phyloP scores from a whole-genome alignment of 2,888 invertebrate genomes.

The Bombylius discolor region DNA sequence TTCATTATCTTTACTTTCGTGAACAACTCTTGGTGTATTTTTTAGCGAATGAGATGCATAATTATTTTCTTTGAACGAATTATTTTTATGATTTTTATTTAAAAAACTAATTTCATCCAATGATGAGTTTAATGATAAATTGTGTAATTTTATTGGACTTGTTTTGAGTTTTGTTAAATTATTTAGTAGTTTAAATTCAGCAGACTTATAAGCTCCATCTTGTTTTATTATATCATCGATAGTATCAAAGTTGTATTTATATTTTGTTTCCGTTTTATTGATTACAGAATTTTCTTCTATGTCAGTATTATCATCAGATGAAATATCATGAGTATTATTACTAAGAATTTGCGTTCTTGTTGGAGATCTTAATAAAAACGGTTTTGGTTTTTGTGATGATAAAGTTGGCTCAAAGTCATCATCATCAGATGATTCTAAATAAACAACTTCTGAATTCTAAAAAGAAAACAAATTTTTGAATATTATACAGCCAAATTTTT shows the following conservation, averaged over 20 bases:
- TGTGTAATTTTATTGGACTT: background rate
- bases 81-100: no score
- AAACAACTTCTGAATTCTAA: background rate
- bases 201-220: constrained; percentile 23
- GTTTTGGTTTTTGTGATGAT: background rate
- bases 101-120: no score
- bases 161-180: constrained; percentile 22
- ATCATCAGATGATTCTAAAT: background rate
- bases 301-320: background rate
- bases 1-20: no score
- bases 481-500: no score
- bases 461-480: background rate
- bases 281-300: no score
- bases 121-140: background rate
- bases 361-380: background rate
- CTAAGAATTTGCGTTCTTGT: background rate
- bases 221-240: constrained; percentile 22
- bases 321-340: background rate
- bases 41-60: no score
- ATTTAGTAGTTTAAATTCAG: constrained; percentile 23
- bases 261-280: background rate
- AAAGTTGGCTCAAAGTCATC: background rate
- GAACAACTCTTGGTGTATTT: no score
- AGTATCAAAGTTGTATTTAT: constrained; percentile 22
- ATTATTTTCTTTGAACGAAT: no score